Evolutionary conservation across 2,888 invertebrate genomes (phyloP), one percentile per base, ranked within the genome.

Genomic region (Drosophila leonis): DNA sequence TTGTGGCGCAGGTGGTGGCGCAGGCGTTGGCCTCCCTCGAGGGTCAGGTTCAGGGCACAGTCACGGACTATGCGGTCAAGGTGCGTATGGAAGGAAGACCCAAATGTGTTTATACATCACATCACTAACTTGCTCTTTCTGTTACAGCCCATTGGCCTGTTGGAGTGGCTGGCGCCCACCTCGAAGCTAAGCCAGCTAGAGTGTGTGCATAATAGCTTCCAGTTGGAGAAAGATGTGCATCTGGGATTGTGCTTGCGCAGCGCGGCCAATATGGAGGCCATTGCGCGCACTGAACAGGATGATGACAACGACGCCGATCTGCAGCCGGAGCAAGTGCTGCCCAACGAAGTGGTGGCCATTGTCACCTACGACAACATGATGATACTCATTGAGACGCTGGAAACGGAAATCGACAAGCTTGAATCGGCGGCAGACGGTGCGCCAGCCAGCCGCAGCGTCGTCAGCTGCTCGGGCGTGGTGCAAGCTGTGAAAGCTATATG

Each of bases 401-500:
- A 97, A 92, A 96, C 95, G 73, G 97, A 97, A 94, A 94, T 97
- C 88, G 96, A 96, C 65, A 95, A 96, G 61, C 94, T 97, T 0
- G 95, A 96, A 83, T 95, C 95, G 5, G 95, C 95, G 29, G 95
- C 95, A 0, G 92, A 94, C 46, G 95, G 95, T 57, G 93, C 93
- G 68, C 94, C 94, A 7, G 24, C 59, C 1, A 68, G 73, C 67
- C 94, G 94, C 35, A 93, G 94, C 0, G 94, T 92, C 42, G 77
- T 96, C 20, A 95, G 95, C 84, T 94, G 95, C 29, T 95, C 95
- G n/a, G 95, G 96, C 6, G 96, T 98, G 51, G 95, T 96, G 49
- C 98, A 99, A 92, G 97, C 98, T 0, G 97, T 98, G 1, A 98
- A 98, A 93, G 98, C 98, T 0, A 96, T 99, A 41, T 98, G 98